Conservation (phyloP, 2,888 invertebrate genomes). For the Thera britannica region DNA sequence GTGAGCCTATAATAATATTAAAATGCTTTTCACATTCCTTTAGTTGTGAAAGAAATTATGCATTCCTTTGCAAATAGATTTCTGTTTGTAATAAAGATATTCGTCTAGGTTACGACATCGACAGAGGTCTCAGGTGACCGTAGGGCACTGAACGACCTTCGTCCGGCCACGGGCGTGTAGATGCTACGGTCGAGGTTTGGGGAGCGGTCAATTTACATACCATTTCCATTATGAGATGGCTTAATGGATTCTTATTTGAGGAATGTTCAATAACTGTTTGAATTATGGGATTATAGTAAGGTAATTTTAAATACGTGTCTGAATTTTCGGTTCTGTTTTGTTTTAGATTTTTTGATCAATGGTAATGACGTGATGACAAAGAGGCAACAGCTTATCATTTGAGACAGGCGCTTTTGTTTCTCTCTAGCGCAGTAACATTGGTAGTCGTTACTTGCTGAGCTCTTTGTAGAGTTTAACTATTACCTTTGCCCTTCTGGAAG, state of each 20-base stretch:
- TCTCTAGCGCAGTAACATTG: neutral
- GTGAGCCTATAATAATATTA: neutral
- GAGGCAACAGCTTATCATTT: too few relatives aligned
- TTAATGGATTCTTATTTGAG: conserved; percentile 13
- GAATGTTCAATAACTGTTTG: conserved; percentile 20
- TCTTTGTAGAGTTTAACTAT: neutral
- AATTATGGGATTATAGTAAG: conserved; percentile 14
- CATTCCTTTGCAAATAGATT: neutral
- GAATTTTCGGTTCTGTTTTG: neutral
- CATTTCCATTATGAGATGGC: conserved; percentile 13
- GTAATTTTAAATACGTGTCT: neutral
- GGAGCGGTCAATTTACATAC: conserved; percentile 27
- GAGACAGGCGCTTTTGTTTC: too few relatives aligned
- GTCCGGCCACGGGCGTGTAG: conserved; percentile 28
- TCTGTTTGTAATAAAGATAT: conserved; percentile 8
- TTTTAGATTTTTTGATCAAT: neutral
- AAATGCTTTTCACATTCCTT: neutral
- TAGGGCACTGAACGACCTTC: conserved; percentile 33
- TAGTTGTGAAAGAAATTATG: neutral
- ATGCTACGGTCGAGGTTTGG: conserved; percentile 30
- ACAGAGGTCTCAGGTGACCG: conserved; percentile 24
- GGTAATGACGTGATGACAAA: too few relatives aligned
- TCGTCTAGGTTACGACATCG: conserved; percentile 17
- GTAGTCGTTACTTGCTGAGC: neutral
- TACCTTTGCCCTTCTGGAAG: neutral